Percentiles rank a stretch among this genome's conserved stretches.
Conservation (phyloP, 2,888 invertebrate species). For the Tipula lateralis region DNA sequence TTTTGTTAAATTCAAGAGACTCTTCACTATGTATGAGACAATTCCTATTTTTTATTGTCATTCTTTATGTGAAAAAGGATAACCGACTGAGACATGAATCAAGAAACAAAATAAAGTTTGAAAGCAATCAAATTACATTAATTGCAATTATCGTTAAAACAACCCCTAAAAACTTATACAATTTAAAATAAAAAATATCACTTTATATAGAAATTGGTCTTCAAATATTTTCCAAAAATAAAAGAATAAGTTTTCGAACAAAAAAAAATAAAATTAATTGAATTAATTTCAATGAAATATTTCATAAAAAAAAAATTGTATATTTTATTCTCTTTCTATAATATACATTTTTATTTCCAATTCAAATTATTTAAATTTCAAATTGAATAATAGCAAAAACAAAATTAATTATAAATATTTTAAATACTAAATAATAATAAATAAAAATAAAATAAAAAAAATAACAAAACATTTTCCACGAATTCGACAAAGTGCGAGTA, state of each 20-base stretch:
- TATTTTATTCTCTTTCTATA: not conserved
- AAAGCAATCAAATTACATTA: no score
- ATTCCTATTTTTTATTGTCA: no score
- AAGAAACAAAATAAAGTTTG: no score
- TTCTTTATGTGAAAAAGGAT: no score
- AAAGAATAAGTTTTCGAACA: not conserved
- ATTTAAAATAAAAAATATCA: no score
- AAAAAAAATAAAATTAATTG: not conserved
- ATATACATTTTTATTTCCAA: not conserved
- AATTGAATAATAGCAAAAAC: not conserved
- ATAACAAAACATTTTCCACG: not conserved
- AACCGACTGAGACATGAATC: no score
- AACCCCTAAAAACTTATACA: no score
- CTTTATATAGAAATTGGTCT: no score
- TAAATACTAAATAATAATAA: not conserved
- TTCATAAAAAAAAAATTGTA: no score
- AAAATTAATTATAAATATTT: not conserved
- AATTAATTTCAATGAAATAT: not conserved
- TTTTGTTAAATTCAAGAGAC: no score
- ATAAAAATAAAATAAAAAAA: not conserved
- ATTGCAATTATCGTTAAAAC: no score
- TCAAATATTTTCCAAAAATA: not conserved
- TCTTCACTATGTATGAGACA: no score
- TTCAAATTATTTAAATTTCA: not conserved
- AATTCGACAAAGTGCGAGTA: not conserved